A percentile compares a stretch with the other conserved stretches of the same genome.
Conservation (phyloP, 2,113 vertebrate genomes). For the Chelonoidis abingdonii region DNA sequence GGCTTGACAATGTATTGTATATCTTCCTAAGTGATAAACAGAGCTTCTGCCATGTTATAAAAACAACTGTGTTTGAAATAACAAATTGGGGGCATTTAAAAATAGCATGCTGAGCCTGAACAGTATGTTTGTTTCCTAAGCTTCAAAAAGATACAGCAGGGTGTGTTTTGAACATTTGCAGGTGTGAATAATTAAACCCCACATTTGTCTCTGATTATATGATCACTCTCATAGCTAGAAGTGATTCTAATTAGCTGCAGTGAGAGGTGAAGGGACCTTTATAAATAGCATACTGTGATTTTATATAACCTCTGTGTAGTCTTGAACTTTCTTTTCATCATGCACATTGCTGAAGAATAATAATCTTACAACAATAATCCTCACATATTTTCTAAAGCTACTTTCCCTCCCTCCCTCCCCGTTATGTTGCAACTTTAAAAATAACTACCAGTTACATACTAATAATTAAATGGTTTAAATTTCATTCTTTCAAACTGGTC, state of each 20-base stretch:
- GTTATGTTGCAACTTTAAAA: neutral
- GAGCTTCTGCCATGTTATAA: neutral
- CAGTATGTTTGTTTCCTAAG: constrained; percentile 54
- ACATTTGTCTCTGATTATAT: constrained; percentile 74
- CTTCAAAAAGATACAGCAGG: constrained; percentile 48
- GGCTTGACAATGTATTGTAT: neutral
- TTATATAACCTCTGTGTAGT: constrained; percentile 40
- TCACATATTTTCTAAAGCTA: neutral
- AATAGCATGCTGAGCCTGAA: constrained; percentile 60
- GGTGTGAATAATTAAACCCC: constrained; percentile 77
- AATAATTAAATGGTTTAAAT: neutral
- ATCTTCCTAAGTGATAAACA: neutral
- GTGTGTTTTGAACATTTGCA: constrained; percentile 71
- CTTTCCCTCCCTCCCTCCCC: neutral
- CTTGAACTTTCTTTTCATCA: constrained; percentile 5
- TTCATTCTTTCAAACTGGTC: constrained; percentile 9
- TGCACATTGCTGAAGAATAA: neutral
- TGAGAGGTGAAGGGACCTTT: constrained; percentile 27
- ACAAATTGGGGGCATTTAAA: constrained; percentile 51
- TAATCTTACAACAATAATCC: constrained; percentile 5
- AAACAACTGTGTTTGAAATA: constrained; percentile 25
- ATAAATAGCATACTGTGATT: constrained; percentile 61
- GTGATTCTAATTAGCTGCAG: constrained; percentile 72
- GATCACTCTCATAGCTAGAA: constrained; percentile 60
- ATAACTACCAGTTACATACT: neutral